Base-by-base conservation (phyloP, 2,888 invertebrate genomes). In the Drosophila borborema region DNA sequence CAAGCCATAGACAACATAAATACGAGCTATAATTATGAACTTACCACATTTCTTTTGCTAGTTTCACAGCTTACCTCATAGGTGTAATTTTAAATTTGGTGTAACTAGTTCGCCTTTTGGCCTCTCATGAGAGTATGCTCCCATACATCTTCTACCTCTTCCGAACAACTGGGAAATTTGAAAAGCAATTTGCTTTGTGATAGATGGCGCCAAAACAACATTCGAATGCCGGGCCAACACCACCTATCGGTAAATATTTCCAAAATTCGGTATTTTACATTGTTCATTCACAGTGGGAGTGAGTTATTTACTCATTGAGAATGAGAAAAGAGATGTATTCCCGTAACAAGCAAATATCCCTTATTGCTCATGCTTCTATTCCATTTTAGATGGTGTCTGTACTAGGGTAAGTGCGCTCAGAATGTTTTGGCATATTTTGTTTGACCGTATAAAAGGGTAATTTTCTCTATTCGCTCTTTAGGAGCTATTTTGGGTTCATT, bases 151-250 rank as follows among this genome's bases (percentile, higher is more conserved):
- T 54, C 14, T 10, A 38, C 10, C 6, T 23, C 6, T 10, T 23
- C 10, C 2, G 9, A 3, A 12, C 10, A 28, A n/a, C 12, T 28
- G 12, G 38, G 54, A 55, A 16, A n/a, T 28, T 40, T 1, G 1
- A 12, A 2, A 2, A 2, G 7, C 6, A 40, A 1, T 7, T 4
- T 8, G 5, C 12, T n/a, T 23, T 1, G 2, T 36, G 55, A 3
- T 12, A 74, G 74, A 16, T 54, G 64, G 58, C 64, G 71, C 43
- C 16, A 54, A n/a, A 28, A 8, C 3, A 18, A 2, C 3, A 40
- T 12, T 28, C n/a, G 3, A 28, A n/a, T 28, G 8, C 1, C 2
- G 4, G 5, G 20, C 2, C 2, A 12, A n/a, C 10, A 3, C 34
- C 74, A 65, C 51, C 74, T 65, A 9, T 14, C 16, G 55, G 9